These are phyloP conservation scores for Volucella inanis DNA, from an alignment of 2,888 invertebrate species.

Conservation along the genomic window DNA sequence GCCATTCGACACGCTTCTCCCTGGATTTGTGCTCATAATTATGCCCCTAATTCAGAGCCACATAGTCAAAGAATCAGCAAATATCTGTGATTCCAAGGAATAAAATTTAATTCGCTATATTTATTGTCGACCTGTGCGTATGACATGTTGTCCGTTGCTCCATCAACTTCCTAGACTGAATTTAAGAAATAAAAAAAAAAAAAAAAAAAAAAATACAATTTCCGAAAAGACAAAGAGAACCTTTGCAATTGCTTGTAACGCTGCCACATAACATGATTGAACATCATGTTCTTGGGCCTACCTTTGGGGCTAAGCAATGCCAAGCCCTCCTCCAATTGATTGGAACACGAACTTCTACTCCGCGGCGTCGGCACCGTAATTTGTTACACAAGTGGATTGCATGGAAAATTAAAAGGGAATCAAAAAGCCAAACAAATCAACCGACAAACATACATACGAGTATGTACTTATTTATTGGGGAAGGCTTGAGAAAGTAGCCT, in stretches of 20 bases:
- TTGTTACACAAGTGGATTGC: conserved; percentile 70
- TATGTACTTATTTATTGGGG: neutral
- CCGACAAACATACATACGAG: too few species aligned
- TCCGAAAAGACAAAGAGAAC: conserved; percentile 34
- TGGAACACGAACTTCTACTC: conserved; percentile 72
- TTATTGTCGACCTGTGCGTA: neutral
- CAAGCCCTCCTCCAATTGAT: conserved; percentile 71
- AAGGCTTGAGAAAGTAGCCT: conserved; percentile 36
- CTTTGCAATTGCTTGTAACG: conserved; percentile 7
- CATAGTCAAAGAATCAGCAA: conserved; percentile 2
- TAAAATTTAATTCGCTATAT: conserved; percentile 3
- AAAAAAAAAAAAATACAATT: neutral
- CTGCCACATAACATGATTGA: conserved; percentile 59
- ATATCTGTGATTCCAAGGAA: conserved; percentile 33
- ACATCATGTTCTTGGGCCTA: conserved; percentile 57
- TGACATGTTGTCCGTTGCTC: neutral
- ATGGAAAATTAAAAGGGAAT: conserved; percentile 68
- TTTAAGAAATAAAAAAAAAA: neutral
- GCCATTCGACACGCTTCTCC: conserved; percentile 48
- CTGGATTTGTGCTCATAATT: conserved; percentile 45
- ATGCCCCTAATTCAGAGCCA: neutral
- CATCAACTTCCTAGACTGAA: conserved; percentile 20
- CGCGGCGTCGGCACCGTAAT: conserved; percentile 53
- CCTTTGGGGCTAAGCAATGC: conserved; percentile 59
- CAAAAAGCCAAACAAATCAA: conserved; percentile 41